Evolutionary conservation across 2,888 invertebrate genomes (phyloP).

Genomic region (Oscheius onirici): DNA sequence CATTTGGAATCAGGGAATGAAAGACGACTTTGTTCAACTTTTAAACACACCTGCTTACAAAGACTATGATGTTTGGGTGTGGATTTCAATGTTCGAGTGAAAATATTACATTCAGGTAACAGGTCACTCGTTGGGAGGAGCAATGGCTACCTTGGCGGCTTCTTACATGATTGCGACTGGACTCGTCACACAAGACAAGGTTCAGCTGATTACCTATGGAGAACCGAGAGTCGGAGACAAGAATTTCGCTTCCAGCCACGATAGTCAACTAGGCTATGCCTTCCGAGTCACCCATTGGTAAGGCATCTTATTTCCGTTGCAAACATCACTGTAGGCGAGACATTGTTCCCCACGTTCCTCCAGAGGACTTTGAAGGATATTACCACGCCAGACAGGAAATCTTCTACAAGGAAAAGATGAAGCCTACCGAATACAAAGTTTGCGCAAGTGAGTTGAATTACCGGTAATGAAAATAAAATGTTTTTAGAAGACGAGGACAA

Average conservation of each 20-base stretch:
- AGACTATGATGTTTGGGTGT: constrained; percentile 54
- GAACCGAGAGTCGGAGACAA: constrained; percentile 61
- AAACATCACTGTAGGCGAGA: constrained; percentile 51
- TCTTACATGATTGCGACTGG: constrained; percentile 49
- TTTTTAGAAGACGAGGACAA: constrained; percentile 44
- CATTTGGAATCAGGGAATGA: constrained; percentile 58
- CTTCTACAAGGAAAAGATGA: constrained; percentile 52
- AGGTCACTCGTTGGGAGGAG: constrained; percentile 61
- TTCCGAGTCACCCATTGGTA: not conserved
- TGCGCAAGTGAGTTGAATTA: constrained; percentile 12
- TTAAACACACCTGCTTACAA: constrained; percentile 43
- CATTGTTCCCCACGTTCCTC: constrained; percentile 59
- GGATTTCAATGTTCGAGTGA: not conserved
- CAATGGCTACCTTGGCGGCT: constrained; percentile 59
- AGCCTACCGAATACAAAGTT: constrained; percentile 29
- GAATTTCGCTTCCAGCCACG: constrained; percentile 54
- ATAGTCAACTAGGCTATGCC: constrained; percentile 38
- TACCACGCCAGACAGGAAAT: constrained; percentile 56
- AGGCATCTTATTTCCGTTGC: not conserved
- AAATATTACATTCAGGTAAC: constrained; percentile 40
- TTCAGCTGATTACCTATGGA: constrained; percentile 57
- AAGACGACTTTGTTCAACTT: constrained; percentile 49
- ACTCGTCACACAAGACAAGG: constrained; percentile 39
- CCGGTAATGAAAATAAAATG: not conserved
- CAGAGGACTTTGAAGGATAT: constrained; percentile 53